A percentile compares a stretch with the other conserved stretches of the same genome.
Conservation (phyloP, 2,113 vertebrate species). For the Odontesthes bonariensis region DNA sequence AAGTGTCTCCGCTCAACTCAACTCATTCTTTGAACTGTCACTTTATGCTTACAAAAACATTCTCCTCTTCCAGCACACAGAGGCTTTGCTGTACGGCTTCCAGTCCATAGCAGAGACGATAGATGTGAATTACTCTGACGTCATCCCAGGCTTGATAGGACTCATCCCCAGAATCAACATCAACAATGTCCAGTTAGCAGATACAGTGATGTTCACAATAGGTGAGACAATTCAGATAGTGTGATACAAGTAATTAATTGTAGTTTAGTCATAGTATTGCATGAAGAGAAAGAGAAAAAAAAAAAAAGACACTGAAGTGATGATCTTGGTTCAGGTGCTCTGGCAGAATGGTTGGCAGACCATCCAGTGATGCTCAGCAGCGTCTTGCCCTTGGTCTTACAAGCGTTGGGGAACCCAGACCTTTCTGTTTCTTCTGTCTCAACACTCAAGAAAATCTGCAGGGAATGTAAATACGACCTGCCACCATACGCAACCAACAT, state of each 20-base stretch:
- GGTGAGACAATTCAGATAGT: conserved; percentile 77
- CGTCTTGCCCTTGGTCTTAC: conserved; percentile 94
- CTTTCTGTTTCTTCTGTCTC: conserved; percentile 98
- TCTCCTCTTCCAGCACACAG: conserved; percentile 88
- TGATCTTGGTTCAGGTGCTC: conserved; percentile 84
- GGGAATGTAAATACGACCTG: conserved; percentile 98
- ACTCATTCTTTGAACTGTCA: neutral
- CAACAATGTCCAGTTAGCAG: conserved; percentile 97
- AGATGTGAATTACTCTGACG: conserved; percentile 97
- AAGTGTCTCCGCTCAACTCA: neutral
- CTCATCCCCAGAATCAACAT: conserved; percentile 98
- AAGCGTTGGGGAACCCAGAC: conserved; percentile 96
- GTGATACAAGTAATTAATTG: neutral
- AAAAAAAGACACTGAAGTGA: neutral
- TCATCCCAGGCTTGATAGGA: conserved; percentile 96
- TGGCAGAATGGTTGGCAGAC: conserved; percentile 98
- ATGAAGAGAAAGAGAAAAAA: neutral
- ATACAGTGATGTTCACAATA: conserved; percentile 99
- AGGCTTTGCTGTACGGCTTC: conserved; percentile 97
- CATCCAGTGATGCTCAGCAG: conserved; percentile 99
- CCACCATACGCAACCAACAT: conserved; percentile 96
- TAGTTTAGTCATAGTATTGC: neutral
- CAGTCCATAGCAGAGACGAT: conserved; percentile 99
- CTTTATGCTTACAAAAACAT: neutral
- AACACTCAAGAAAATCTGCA: conserved; percentile 98